Evolutionary conservation across 2,888 invertebrate genomes (phyloP).

Genomic region (Melanchra persicariae): DNA sequence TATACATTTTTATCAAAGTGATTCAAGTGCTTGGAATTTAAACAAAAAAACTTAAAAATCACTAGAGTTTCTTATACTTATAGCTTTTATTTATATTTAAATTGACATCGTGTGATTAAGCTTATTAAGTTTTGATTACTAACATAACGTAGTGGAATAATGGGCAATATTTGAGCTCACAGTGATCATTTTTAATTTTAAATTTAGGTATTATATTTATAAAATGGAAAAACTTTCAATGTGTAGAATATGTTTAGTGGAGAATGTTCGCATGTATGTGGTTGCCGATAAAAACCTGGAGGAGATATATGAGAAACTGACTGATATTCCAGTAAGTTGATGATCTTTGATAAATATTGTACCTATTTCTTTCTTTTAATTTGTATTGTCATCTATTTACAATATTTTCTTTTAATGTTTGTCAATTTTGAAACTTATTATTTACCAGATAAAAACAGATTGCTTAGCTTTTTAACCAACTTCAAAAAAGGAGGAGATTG

Average conservation of each 20-base stretch:
- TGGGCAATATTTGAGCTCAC: background rate
- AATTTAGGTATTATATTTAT: no score
- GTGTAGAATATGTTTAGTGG: conserved; percentile 75
- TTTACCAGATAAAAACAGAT: no score
- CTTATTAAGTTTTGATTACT: background rate
- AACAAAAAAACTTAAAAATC: background rate
- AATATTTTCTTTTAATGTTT: no score
- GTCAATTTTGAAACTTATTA: no score
- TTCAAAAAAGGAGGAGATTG: no score
- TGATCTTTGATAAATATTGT: no score
- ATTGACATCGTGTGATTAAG: no score
- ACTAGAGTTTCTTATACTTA: background rate
- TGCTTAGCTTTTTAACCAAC: no score
- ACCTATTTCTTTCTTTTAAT: background rate
- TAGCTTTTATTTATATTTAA: background rate
- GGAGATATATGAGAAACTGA: conserved; percentile 75
- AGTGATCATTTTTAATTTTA: background rate
- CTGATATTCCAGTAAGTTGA: conserved; percentile 71
- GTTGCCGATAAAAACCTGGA: conserved; percentile 72
- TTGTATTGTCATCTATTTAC: background rate
- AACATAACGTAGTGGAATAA: background rate
- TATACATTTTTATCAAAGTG: background rate
- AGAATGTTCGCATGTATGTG: conserved; percentile 64
- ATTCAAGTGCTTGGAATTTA: background rate
- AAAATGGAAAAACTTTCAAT: conserved; percentile 48